Conservation (phyloP, 2,888 invertebrate genomes). For the Sminthurinus aureus region DNA sequence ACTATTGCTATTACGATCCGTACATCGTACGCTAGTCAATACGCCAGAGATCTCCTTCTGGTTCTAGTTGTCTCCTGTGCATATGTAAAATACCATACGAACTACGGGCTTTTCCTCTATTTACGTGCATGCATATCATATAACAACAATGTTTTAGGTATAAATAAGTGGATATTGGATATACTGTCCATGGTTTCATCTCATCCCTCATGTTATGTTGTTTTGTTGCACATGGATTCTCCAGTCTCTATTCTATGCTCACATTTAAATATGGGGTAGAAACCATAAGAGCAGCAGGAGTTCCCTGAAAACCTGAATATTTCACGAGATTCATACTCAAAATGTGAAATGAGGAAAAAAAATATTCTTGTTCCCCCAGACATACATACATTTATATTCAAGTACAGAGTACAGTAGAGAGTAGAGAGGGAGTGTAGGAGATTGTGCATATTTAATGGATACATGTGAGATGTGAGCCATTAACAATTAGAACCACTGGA, state of each 20-base stretch:
- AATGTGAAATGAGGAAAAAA: slow-evolving; percentile 29
- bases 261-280: slow-evolving; percentile 27
- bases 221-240: background rate
- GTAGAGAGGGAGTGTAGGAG: no score
- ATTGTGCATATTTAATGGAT: background rate
- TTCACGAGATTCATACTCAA: slow-evolving; percentile 51
- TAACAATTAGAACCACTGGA: no score
- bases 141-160: no score
- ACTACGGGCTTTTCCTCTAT: no score
- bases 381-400: no score
- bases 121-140: no score
- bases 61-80: background rate
- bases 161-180: no score
- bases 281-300: slow-evolving; percentile 31
- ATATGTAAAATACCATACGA: no score
- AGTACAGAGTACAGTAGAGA: no score
- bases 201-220: no score
- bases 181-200: no score
- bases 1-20: background rate
- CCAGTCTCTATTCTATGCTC: background rate
- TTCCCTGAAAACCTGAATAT: slow-evolving; percentile 44
- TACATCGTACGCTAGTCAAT: background rate
- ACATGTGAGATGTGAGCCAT: background rate
- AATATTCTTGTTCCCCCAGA: slow-evolving; percentile 6
- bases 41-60: background rate